A percentile compares a stretch with the other conserved stretches of the same genome.
Evolutionary conservation across 2,888 invertebrate species (phyloP).

Genomic region (Diarsia dahlii): DNA sequence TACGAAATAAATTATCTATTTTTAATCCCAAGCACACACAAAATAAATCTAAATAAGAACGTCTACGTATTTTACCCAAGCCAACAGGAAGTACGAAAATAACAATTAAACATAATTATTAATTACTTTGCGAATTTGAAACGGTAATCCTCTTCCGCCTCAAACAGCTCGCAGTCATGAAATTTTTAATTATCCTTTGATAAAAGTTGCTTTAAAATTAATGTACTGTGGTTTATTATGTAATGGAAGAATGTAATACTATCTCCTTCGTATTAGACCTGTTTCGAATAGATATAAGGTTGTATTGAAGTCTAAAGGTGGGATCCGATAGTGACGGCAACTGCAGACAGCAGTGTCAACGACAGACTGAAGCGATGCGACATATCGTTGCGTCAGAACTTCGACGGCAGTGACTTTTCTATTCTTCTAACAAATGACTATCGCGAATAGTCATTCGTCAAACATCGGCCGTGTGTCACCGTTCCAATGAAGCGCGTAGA

Average conservation of each 20-base stretch:
- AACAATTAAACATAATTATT: constrained; percentile 46
- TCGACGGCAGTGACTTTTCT: background rate
- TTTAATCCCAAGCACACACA: background rate
- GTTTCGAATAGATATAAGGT: constrained; percentile 38
- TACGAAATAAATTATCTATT: background rate
- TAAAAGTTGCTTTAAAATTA: constrained; percentile 5
- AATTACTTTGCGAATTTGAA: constrained; percentile 46
- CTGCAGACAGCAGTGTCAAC: background rate
- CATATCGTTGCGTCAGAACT: background rate
- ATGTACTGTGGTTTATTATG: constrained; percentile 1
- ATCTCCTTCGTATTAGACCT: constrained; percentile 33
- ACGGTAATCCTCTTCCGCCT: constrained; percentile 41
- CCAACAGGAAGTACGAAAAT: constrained; percentile 44
- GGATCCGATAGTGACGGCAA: background rate
- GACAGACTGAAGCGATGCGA: background rate
- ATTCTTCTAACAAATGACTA: background rate
- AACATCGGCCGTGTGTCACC: background rate
- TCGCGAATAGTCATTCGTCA: background rate
- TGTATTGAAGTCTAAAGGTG: constrained; percentile 13
- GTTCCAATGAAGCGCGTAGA: background rate
- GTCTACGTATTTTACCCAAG: constrained; percentile 20
- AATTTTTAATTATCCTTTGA: constrained; percentile 55
- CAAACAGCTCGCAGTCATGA: constrained; percentile 46
- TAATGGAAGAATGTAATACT: constrained; percentile 31
- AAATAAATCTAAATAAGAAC: constrained; percentile 5